phyloP scores from a whole-genome alignment of 2,113 vertebrate species.

The Climacteris rufus region DNA sequence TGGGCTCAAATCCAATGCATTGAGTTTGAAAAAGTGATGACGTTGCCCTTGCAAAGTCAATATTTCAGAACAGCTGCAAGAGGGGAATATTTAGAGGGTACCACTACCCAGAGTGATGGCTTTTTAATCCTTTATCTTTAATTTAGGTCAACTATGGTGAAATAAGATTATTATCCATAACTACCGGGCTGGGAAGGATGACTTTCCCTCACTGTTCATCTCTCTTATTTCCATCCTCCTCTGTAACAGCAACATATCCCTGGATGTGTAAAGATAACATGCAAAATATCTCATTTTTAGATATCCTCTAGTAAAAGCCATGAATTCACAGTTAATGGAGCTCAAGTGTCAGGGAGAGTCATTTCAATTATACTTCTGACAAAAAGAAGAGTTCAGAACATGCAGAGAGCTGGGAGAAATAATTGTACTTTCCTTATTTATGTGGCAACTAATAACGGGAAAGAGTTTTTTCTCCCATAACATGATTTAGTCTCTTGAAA shows the following conservation, averaged over 20 bases:
- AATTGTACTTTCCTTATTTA: constrained; percentile 46
- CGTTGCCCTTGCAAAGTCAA: neutral
- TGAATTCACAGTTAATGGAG: constrained; percentile 44
- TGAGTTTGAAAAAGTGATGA: neutral
- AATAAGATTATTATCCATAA: neutral
- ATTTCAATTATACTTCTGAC: neutral
- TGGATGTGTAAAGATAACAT: neutral
- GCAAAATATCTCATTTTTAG: neutral
- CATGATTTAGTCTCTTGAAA: neutral
- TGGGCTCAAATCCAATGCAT: neutral
- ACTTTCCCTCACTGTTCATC: neutral
- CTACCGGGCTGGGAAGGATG: neutral
- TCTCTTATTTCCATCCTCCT: neutral
- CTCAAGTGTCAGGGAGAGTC: neutral
- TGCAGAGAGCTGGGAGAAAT: neutral
- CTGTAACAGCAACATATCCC: neutral
- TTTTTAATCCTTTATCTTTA: neutral
- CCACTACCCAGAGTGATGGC: neutral
- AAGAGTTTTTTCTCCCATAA: neutral
- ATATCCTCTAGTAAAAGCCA: neutral
- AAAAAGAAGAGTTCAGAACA: neutral
- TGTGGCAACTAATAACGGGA: neutral
- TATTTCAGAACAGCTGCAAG: neutral
- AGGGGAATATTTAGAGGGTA: neutral
- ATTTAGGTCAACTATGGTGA: neutral